A percentile compares a stretch with the other conserved stretches of the same genome.
These are phyloP conservation scores for Oplegnathus fasciatus DNA, from an alignment of 2,113 vertebrate species.

Conservation along the genomic window DNA sequence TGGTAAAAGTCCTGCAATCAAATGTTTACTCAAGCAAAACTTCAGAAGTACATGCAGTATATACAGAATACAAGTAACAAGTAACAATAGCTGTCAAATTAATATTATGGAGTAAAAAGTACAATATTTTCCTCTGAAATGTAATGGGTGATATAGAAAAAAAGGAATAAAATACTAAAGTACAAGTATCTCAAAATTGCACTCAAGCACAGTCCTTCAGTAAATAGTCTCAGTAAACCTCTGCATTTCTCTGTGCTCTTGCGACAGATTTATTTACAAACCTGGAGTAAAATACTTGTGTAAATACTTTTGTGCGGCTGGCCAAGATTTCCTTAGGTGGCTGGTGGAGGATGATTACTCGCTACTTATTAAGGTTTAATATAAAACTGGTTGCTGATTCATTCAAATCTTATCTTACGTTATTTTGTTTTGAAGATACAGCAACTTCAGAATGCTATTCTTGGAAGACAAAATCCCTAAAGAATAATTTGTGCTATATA, in stretches of 20 bases:
- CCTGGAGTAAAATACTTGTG: neutral
- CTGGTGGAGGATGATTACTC: neutral
- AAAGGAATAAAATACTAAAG: neutral
- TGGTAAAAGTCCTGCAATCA: neutral
- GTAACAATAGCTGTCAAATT: neutral
- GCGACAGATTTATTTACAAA: neutral
- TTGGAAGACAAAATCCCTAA: conserved; percentile 13
- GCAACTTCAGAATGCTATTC: neutral
- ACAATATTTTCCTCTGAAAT: too few relatives aligned
- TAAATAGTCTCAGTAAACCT: neutral
- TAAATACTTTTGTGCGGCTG: neutral
- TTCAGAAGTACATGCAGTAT: neutral
- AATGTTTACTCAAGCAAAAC: neutral
- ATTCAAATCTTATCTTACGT: neutral
- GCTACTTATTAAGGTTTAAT: neutral
- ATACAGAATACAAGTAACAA: neutral
- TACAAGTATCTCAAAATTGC: too few relatives aligned
- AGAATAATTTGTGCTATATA: conserved; percentile 35
- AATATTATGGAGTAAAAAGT: neutral
- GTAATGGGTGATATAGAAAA: too few relatives aligned
- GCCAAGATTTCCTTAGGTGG: too few relatives aligned
- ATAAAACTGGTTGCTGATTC: neutral
- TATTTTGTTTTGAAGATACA: neutral
- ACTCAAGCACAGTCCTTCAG: neutral
- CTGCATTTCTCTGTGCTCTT: neutral